Base-by-base conservation (phyloP, 2,888 invertebrate genomes). In the Eupithecia subfuscata region DNA sequence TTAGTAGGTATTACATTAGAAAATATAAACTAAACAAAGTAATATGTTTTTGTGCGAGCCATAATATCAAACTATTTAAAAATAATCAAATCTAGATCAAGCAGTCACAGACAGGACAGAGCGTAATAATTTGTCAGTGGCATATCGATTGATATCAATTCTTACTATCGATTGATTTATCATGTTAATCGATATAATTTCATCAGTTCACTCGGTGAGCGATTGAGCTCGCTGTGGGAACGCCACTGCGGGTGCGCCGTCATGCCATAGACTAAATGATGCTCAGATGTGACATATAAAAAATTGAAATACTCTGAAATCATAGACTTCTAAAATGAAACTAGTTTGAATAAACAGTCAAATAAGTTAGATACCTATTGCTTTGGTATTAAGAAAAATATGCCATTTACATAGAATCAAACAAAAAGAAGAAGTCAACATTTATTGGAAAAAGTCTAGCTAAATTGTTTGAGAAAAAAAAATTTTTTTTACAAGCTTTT, bases 151-250 rank as follows among this genome's bases (percentile, higher is more conserved):
- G 75, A 70, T 80, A 81, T 79, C 84, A 84, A 88, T 91, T 92
- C 90, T 89, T 84, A 86, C 85, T 82, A 89, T 91, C 91, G 90
- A 93, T 91, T 92, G 87, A 92, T 93, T 92, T 94, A 94, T 94
- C 93, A 92, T 88, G 89, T 91, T 93, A 93, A 94, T 94, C 93
- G 94, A 94, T 94, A 93, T 93, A 91, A 93, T 94, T 94, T 94
- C 93, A 90, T 93, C 94, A 91, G 90, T 88, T 93, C 89, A 85
- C 86, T 84, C 88, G 88, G 89, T 92, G 92, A 92, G 91, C 91
- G 92, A 92, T 90, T 91, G 89, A 88, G 90, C 87, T 85, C 89
- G 90, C 88, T 92, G 92, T 93, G 94, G 94, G 94, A 94, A 93
- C 91, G 91, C 91, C 92, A 92, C 91, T 86, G 89, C 89, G 87